Evolutionary conservation across 2,797 vertebrate species (phyloP).

Genomic region (Myotis findleyi): DNA sequence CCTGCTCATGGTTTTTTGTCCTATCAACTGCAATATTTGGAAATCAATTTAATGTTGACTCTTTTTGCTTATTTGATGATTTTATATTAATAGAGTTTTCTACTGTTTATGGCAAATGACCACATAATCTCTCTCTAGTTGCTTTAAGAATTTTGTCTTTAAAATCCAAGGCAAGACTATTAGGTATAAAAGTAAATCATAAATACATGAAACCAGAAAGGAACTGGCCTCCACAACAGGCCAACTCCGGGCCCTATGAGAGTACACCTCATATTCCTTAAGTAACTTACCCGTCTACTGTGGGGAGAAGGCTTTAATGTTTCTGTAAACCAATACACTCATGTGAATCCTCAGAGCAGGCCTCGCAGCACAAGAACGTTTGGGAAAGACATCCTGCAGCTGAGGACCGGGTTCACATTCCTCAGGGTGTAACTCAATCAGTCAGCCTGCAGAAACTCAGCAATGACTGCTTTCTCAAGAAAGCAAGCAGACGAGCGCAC

Average conservation of each 20-base stretch:
- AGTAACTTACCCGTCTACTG: neutral
- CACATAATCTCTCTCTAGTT: neutral
- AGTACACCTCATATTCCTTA: constrained; percentile 7
- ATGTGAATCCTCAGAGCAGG: neutral
- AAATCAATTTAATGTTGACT: neutral
- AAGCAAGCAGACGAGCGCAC: neutral
- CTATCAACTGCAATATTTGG: neutral
- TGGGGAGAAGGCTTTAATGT: neutral
- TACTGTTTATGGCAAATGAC: neutral
- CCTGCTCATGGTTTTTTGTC: neutral
- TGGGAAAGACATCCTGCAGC: constrained; percentile 14
- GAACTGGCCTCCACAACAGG: neutral
- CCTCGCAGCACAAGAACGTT: neutral
- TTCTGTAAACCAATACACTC: constrained; percentile 51
- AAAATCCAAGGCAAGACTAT: constrained; percentile 45
- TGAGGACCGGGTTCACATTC: constrained; percentile 16
- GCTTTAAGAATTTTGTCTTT: constrained; percentile 7
- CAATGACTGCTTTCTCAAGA: neutral
- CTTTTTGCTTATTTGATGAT: neutral
- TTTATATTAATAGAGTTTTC: neutral
- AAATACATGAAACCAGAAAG: constrained; percentile 6
- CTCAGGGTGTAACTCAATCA: neutral
- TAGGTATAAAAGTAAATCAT: constrained; percentile 46
- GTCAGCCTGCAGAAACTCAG: neutral
- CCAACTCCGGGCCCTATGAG: neutral